A percentile compares a stretch with the other conserved stretches of the same genome.
phyloP scores from a whole-genome alignment of 2,888 invertebrate genomes.

The Argyresthia goedartella region DNA sequence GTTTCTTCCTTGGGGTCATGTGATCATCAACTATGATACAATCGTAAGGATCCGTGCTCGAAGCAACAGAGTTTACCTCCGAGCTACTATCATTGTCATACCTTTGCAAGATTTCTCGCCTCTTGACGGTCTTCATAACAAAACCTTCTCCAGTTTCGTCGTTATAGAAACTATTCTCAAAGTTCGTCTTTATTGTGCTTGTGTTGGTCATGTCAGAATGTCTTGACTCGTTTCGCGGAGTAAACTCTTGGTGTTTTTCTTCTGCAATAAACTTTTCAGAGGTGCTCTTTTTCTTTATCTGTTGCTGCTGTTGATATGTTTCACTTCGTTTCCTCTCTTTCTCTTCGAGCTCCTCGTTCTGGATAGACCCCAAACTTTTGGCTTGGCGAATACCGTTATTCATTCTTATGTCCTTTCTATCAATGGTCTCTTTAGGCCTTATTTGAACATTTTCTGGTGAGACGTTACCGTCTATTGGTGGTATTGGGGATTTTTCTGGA shows the following conservation, averaged over 20 bases:
- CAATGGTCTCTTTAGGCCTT: constrained; percentile 55
- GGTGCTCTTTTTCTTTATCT: constrained; percentile 50
- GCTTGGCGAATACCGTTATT: constrained; percentile 58
- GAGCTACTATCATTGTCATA: constrained; percentile 77
- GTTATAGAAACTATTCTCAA: constrained; percentile 76
- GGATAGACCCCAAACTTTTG: constrained; percentile 58
- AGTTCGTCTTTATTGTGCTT: constrained; percentile 65
- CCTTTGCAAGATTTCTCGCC: constrained; percentile 79
- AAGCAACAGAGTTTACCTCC: constrained; percentile 74
- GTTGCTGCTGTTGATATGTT: constrained; percentile 37
- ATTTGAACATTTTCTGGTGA: constrained; percentile 32
- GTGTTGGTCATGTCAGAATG: constrained; percentile 62
- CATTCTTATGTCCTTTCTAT: constrained; percentile 53
- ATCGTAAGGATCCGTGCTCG: constrained; percentile 81
- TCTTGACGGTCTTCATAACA: constrained; percentile 79
- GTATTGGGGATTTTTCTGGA: constrained; percentile 30
- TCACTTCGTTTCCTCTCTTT: constrained; percentile 34
- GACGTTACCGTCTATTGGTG: too few relatives aligned
- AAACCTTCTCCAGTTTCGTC: constrained; percentile 76
- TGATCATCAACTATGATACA: constrained; percentile 90
- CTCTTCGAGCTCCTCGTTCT: constrained; percentile 48
- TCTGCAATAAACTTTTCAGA: constrained; percentile 57
- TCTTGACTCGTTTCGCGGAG: constrained; percentile 53
- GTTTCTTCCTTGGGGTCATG: constrained; percentile 56
- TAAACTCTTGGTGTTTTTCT: constrained; percentile 53